Percentiles rank a stretch among this genome's conserved stretches.
These are phyloP conservation scores for Pocillopora meandrina DNA, from an alignment of 92 coral and sea anemone species.

Conservation along the genomic window DNA sequence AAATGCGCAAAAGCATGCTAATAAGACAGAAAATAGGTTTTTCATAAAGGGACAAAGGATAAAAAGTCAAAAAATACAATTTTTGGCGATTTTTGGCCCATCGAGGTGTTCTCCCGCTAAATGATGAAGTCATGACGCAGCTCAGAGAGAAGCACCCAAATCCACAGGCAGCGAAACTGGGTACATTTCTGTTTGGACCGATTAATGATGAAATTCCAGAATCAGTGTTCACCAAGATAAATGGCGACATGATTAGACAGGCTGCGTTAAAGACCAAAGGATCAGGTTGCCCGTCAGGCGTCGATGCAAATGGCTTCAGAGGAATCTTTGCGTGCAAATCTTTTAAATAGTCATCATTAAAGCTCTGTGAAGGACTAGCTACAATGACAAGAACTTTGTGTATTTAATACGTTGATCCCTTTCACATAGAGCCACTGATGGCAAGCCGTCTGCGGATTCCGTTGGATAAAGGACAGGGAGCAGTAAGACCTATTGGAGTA, in stretches of 20 bases:
- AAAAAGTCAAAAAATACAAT: no score
- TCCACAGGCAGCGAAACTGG: conserved; percentile 41
- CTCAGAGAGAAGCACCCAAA: conserved; percentile 40
- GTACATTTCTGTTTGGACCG: conserved; percentile 51
- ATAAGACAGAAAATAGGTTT: no score
- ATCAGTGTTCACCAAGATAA: conserved; percentile 27
- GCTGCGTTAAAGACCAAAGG: conserved; percentile 58
- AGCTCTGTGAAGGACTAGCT: conserved; percentile 33
- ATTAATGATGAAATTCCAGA: conserved; percentile 45
- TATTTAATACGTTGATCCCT: no score
- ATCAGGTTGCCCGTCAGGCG: conserved; percentile 52
- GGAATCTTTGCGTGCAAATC: conserved; percentile 53
- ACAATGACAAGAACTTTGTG: no score
- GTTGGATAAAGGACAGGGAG: no score
- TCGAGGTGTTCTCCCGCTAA: no score
- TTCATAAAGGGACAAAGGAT: no score
- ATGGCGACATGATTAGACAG: background rate
- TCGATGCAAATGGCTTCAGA: conserved; percentile 57
- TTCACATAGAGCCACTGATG: no score
- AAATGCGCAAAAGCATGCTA: no score
- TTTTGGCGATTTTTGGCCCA: no score
- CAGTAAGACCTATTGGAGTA: no score
- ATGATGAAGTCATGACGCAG: conserved; percentile 51
- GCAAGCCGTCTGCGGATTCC: no score
- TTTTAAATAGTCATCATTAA: conserved; percentile 37